Evolutionary conservation across 1,140 invertebrate species (phyloP), one percentile per base, ranked within the genome.

Genomic region (Solen grandis): DNA sequence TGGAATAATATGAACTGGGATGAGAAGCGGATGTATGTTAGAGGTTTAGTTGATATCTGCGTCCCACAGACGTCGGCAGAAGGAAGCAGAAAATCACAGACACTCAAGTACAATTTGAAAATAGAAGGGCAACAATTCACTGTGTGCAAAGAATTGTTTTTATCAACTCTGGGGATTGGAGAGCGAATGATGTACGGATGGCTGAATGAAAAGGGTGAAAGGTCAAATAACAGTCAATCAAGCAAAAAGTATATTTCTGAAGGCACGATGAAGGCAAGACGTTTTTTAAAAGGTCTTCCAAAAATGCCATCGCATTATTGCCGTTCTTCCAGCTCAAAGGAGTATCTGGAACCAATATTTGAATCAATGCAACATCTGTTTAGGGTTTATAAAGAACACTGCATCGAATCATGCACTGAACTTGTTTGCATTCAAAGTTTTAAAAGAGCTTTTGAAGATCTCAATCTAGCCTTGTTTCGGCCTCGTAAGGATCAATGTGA

Each of bases 241-340:
- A 25, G 27, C 10, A 59, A 59, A 59, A 59, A 59, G 5, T 14
- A 10, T 59, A 59, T 27, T 25, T 14, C 10, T 25, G 22, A 59
- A 59, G 22, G 27, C 27, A 59, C 22, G 22, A 59, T 14, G 27
- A 59, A 14, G 55, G 10, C 55, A 14, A 59, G 22, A 27, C 16
- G 31, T 63, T 25, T 63, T 63, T 63, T 2, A 36, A 63, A 35
- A 14, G 31, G 22, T 36, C n/a, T 63, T 5, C 60, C 60, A 25
- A 63, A 63, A 36, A 36, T 63, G 33, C 60, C 60, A 36, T 63
- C 60, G 5, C 60, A 63, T 63, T 63, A 63, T 38, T 63, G 60
- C 41, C 25, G 60, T 13, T 22, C 60, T 2, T 29, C 22, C 29
- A 29, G 22, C 8, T 63, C 60, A 5, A 63, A 63, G 25, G 5